These are phyloP conservation scores for Aspidoscelis tigris DNA, from an alignment of 2,113 vertebrate genomes.

Conservation along the genomic window DNA sequence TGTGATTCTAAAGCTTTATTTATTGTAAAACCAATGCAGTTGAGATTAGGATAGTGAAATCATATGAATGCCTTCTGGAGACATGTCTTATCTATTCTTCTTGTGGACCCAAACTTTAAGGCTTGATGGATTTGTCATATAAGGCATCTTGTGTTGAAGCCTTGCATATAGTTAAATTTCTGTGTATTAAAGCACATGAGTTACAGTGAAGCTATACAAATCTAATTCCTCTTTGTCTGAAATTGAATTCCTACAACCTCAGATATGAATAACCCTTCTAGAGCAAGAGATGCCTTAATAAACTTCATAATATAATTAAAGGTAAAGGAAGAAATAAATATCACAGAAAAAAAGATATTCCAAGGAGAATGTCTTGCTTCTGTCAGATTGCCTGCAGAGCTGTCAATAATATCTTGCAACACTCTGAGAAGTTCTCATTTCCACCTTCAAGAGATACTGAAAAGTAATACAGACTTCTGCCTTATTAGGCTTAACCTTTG, in stretches of 20 bases:
- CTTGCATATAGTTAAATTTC: conserved; percentile 70
- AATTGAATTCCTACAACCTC: conserved; percentile 71
- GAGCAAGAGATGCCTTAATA: conserved; percentile 68
- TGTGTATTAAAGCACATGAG: conserved; percentile 69
- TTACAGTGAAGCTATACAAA: conserved; percentile 69
- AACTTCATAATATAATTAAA: conserved; percentile 71
- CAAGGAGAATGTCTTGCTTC: neutral
- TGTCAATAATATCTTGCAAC: conserved; percentile 20
- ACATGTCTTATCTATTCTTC: conserved; percentile 45
- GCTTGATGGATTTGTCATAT: conserved; percentile 62
- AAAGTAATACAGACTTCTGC: neutral
- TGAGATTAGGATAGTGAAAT: conserved; percentile 17
- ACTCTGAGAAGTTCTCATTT: conserved; percentile 22
- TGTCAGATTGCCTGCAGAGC: conserved; percentile 13
- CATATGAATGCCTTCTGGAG: conserved; percentile 11
- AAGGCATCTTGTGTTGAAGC: conserved; percentile 64
- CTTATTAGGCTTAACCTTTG: neutral
- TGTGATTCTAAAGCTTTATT: neutral
- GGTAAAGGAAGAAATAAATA: conserved; percentile 32
- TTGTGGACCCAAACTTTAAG: conserved; percentile 47
- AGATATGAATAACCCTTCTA: conserved; percentile 71
- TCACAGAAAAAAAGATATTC: neutral
- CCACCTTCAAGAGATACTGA: conserved; percentile 1
- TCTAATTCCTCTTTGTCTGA: conserved; percentile 62
- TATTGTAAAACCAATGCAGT: conserved; percentile 48